Evolutionary conservation across 2,113 vertebrate species (phyloP), one percentile per base, ranked within the genome.

Genomic region (Planiliza haematocheilus): DNA sequence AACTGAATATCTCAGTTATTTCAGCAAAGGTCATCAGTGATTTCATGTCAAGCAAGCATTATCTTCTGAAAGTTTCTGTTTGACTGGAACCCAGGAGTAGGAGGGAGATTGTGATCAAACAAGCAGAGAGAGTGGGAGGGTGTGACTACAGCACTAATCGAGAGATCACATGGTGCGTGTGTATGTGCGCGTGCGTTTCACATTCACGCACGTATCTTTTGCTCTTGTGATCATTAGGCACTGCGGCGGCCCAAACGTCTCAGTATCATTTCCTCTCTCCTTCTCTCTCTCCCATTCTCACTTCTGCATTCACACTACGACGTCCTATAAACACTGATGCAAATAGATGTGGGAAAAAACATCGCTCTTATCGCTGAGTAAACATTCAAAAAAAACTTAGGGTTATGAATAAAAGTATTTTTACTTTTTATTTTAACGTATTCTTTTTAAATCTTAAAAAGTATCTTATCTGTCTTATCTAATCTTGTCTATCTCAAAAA

Each of bases 221-320:
- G 77, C 86, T 82, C 88, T 88, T 89, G 83, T 90, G 84, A 92
- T 90, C 78, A 88, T 79, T 81, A 48, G 74, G 77, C 74, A 41
- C 55, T 58, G 70, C 42, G 65, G 59, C 66, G 72, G 73, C 79
- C n/a, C 55, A 76, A 87, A 77, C n/a, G 49, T 81, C 74, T 86
- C 72, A 52, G 91, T 92, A 89, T 92, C 91, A 46, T 91, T 92
- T 91, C 89, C 88, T 86, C 87, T 84, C 82, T 83, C 84, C 74
- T 89, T 89, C 88, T 88, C 42, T 86, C 85, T 86, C 85, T 90
- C 83, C 88, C 53, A 42, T 51, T 91, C 80, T 92, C 91, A 91
- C 90, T 92, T 92, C 91, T 90, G 70, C 74, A 85, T 90, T 91
- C 70, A 24, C 68, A 59, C 82, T 81, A 86, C 78, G 84, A 85